phyloP scores from a whole-genome alignment of 1,140 invertebrate genomes.

The Samia ricini region DNA sequence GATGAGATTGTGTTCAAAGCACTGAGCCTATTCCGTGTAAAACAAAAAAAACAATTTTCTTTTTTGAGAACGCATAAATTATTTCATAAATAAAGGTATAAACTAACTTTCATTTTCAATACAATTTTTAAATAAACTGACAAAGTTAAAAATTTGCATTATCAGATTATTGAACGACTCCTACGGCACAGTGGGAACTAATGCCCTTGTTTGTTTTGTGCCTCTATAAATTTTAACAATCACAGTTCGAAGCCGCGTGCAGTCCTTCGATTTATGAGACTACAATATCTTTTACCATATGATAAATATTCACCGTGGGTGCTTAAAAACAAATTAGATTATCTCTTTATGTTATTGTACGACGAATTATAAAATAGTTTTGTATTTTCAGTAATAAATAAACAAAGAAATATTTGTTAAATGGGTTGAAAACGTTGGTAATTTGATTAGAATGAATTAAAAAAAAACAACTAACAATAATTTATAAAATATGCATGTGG shows the following conservation, averaged over 20 bases:
- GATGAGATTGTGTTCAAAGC: no score
- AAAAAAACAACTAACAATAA: no score
- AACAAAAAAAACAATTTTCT: no score
- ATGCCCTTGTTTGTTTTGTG: slow-evolving; percentile 54
- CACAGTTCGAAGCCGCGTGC: slow-evolving; percentile 49
- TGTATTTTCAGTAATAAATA: no score
- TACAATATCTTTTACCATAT: slow-evolving; percentile 37
- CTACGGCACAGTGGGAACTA: background rate
- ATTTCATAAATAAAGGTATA: no score
- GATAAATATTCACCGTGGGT: slow-evolving; percentile 44
- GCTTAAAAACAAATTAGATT: slow-evolving; percentile 54
- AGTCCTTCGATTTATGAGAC: slow-evolving; percentile 59
- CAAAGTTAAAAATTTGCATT: slow-evolving; percentile 45
- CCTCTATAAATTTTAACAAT: slow-evolving; percentile 59
- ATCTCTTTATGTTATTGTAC: slow-evolving; percentile 11
- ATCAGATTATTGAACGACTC: slow-evolving; percentile 21
- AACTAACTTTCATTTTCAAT: background rate
- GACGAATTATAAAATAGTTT: background rate
- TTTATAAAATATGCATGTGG: no score
- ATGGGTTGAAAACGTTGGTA: no score
- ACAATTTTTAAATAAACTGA: background rate
- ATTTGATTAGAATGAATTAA: no score
- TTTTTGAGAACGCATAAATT: no score
- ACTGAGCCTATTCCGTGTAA: no score
- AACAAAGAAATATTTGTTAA: no score